Evolutionary conservation across 2,797 vertebrate species (phyloP), one percentile per base, ranked within the genome.

Genomic region (Lacerta bilineata): DNA sequence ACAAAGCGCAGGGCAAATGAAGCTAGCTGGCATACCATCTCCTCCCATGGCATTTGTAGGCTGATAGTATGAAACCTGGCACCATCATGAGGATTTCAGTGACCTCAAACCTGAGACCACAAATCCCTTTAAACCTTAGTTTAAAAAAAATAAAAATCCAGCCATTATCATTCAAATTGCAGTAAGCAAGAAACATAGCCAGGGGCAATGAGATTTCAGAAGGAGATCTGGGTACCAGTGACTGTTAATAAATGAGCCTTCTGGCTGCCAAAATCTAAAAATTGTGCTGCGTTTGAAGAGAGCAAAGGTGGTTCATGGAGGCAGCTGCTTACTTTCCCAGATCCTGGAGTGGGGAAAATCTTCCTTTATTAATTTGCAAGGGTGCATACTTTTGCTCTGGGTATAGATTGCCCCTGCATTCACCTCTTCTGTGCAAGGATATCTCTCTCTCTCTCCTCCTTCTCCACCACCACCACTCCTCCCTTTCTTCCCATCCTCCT

Each of bases 301-400:
- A 43, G 55, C 25, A 29, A 18, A 83, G 11, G 27, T 84, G 80
- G 2, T 18, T 80, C 59, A 87, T 87, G 46, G 79, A 87, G 9
- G 23, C 85, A 10, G 8, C 25, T 90, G 5, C 6, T 83, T 82
- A 43, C 3, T 5, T 55, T 20, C 29, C 36, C 59, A 41, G 18
- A n/a, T 61, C 81, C 66, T 59, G 80, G 39, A 76, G 85, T 59
- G 80, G 50, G 78, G 86, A 18, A 87, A 76, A 84, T 87, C 10
- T 1, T 2, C 80, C 86, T 90, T 10, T 8, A 11, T 87, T 87
- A 87, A 78, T 43, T 76, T 86, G 77, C 86, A 91, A 92, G 72
- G 83, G 89, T 88, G 69, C n/a, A 76, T 89, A 91, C 88, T 85
- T 88, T 87, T 90, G 91, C 80, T 93, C 81, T 89, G 90, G 87